These are phyloP conservation scores for Phaenicophaeus curvirostris DNA, from an alignment of 2,797 vertebrate genomes.

Conservation along the genomic window DNA sequence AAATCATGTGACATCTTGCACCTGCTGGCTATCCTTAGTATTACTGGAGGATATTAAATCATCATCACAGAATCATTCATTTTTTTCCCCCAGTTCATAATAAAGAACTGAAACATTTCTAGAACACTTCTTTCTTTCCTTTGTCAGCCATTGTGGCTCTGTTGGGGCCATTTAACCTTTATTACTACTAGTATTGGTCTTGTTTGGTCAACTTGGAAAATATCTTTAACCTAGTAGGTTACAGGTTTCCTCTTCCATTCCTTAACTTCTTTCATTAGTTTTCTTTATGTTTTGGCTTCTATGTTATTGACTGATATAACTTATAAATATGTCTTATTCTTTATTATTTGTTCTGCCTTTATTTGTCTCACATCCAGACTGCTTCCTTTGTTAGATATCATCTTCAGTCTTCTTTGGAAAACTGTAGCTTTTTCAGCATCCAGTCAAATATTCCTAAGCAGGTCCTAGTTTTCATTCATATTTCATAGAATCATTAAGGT, in stretches of 20 bases:
- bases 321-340: not conserved
- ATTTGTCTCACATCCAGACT: not conserved
- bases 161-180: not conserved
- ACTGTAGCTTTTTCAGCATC: not conserved
- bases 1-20: not conserved
- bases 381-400: not conserved
- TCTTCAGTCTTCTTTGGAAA: not conserved
- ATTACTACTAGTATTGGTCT: not conserved
- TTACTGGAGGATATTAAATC: not conserved
- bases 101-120: not conserved
- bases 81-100: not conserved
- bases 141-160: not conserved
- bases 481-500: not conserved
- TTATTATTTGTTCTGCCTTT: not conserved
- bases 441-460: not conserved
- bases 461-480: not conserved
- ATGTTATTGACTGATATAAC: not conserved
- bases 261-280: not conserved
- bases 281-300: not conserved
- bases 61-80: not conserved
- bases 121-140: not conserved
- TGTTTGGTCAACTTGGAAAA: slow-evolving; percentile 15
- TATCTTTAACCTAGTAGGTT: not conserved
- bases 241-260: not conserved
- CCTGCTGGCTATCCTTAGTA: not conserved